Percentiles rank a stretch among this genome's conserved stretches.
phyloP scores from a whole-genome alignment of 1,140 invertebrate species.

The Ephestia elutella region DNA sequence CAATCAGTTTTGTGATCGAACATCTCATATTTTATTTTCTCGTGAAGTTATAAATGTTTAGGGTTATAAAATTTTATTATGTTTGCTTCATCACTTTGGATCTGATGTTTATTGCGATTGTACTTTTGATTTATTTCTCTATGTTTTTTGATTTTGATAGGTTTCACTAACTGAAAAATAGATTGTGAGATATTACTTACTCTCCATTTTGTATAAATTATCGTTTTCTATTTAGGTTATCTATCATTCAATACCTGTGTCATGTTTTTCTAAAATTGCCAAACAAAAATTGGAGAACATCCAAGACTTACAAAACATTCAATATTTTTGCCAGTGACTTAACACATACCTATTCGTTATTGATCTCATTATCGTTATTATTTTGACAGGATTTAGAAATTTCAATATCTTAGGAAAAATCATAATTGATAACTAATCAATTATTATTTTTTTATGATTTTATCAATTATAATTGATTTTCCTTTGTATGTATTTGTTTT shows the following conservation, averaged over 20 bases:
- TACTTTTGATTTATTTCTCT: too few species aligned
- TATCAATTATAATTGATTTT: too few species aligned
- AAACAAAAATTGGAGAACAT: not conserved
- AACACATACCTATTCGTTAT: not conserved
- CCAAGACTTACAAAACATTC: not conserved
- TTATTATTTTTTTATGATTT: too few species aligned
- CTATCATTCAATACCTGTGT: not conserved
- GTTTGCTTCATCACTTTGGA: not conserved
- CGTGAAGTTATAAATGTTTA: not conserved
- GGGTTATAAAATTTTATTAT: not conserved
- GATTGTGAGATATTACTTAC: too few species aligned
- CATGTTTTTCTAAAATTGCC: not conserved
- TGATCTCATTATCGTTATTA: not conserved
- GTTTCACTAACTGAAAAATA: too few species aligned
- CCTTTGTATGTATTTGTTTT: too few species aligned
- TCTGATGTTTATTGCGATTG: not conserved
- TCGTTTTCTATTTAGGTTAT: not conserved
- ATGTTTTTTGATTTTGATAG: too few species aligned
- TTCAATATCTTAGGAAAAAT: too few species aligned
- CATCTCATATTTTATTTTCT: constrained; percentile 1
- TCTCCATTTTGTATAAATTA: too few species aligned
- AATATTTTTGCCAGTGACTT: not conserved
- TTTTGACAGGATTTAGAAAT: too few species aligned
- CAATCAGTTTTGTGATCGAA: not conserved
- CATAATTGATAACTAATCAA: too few species aligned